Percentiles rank a stretch among this genome's conserved stretches.
These are phyloP conservation scores for Cranoglanis bouderius DNA, from an alignment of 2,113 vertebrate genomes.

Conservation along the genomic window DNA sequence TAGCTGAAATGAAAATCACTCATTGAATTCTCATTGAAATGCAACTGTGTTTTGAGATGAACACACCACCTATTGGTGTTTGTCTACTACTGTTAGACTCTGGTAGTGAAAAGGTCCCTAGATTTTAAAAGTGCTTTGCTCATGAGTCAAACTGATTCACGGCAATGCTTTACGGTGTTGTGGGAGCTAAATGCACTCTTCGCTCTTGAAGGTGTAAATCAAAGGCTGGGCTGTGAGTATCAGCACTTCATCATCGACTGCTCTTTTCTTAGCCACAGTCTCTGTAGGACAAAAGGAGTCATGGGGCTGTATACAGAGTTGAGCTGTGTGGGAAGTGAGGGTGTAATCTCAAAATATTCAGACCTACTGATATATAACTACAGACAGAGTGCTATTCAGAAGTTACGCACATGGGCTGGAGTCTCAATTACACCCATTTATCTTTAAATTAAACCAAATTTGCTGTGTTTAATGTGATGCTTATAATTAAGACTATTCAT, in stretches of 20 bases:
- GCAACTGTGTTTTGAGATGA: background rate
- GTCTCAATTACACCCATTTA: background rate
- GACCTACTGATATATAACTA: too few species aligned
- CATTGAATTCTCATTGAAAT: background rate
- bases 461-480: background rate
- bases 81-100: background rate
- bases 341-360: background rate
- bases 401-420: background rate
- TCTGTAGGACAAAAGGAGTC: conserved; percentile 22
- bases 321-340: background rate
- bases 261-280: conserved; percentile 39
- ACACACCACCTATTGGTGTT: background rate
- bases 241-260: conserved; percentile 35
- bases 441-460: background rate
- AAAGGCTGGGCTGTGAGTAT: conserved; percentile 26
- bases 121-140: conserved; percentile 17
- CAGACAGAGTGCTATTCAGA: background rate
- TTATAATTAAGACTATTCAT: background rate
- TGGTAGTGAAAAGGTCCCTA: background rate
- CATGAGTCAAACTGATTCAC: background rate
- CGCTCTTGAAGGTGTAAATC: conserved; percentile 37
- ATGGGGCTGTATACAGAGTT: background rate
- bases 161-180: background rate
- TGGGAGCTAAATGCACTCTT: conserved; percentile 22
- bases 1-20: too few species aligned